Base-by-base conservation (phyloP, 2,113 vertebrate species). In the Aviceda subcristata region DNA sequence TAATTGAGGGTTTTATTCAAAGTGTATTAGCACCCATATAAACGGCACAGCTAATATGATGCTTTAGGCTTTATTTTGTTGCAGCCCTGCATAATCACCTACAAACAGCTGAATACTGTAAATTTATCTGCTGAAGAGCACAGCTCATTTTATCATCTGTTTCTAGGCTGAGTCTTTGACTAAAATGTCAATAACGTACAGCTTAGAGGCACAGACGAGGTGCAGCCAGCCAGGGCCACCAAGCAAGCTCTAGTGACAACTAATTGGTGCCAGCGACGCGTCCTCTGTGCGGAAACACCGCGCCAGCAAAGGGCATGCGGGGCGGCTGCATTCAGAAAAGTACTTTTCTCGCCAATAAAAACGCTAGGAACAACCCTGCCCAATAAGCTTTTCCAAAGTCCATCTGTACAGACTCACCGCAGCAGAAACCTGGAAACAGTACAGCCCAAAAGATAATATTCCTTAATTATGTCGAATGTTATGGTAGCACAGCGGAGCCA, bases 1-100 rank as follows among this genome's bases (percentile, higher is more conserved):
- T 98, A 98, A 98, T 97, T 98, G 98, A 97, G 92, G 92, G 92
- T 67, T 98, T 98, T 94, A 97, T 96, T 98, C 97, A 97, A 96
- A 98, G 94, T 97, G 90, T 97, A 97, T 98, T 98, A 98, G 95
- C 97, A 96, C 97, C 96, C 97, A 53, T 73, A 97, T 48, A 96
- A 98, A 97, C 91, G 82, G 95, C 93, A 91, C 90, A 50, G 96
- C 94, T 98, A 98, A 98, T 96, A 90, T 32, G 94, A 81, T 51
- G 98, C 97, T 98, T 93, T 96, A 96, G 97, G 98, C 97, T 98
- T 97, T 96, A 97, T 97, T 92, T 95, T 88, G 88, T 94, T 96
- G 95, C 71, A 97, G 97, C 90, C 95, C 96, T 81, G 90, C 92
- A 92, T 91, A 92, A 97, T 96, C 97, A 95, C 95, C 97, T 84